Evolutionary conservation across 2,113 vertebrate species (phyloP).

Genomic region (Eonycteris spelaea): DNA sequence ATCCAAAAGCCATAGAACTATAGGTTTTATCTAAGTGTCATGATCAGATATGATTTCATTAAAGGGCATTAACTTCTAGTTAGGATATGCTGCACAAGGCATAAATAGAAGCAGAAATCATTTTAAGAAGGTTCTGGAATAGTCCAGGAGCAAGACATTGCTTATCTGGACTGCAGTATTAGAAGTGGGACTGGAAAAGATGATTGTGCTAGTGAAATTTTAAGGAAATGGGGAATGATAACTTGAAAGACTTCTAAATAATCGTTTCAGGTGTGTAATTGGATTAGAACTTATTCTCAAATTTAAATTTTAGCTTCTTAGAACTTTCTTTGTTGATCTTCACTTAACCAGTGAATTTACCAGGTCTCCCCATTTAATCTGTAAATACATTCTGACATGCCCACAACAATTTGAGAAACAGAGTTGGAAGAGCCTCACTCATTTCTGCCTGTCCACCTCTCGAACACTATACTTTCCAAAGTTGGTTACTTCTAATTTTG

Average conservation of each 20-base stretch:
- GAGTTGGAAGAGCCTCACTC: neutral
- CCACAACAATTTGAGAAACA: too few species aligned
- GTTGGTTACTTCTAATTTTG: neutral
- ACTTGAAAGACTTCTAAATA: neutral
- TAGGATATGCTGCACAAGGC: neutral
- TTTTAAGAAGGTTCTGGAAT: neutral
- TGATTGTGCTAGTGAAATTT: neutral
- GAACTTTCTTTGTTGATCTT: neutral
- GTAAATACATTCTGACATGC: neutral
- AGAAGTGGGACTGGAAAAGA: neutral
- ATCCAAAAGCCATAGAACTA: neutral
- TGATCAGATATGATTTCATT: neutral
- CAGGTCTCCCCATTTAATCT: neutral
- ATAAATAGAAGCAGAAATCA: neutral
- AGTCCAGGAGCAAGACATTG: neutral
- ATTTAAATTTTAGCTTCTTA: neutral
- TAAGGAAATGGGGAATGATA: neutral
- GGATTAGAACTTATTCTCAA: neutral
- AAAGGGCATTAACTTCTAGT: neutral
- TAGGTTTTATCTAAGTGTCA: neutral
- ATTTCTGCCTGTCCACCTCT: neutral
- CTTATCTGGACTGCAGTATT: neutral
- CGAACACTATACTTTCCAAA: neutral
- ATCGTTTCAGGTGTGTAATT: neutral
- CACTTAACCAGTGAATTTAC: neutral